Evolutionary conservation across 1,140 invertebrate species (phyloP), one percentile per base, ranked within the genome.

Genomic region (Caenorhabditis tropicalis): DNA sequence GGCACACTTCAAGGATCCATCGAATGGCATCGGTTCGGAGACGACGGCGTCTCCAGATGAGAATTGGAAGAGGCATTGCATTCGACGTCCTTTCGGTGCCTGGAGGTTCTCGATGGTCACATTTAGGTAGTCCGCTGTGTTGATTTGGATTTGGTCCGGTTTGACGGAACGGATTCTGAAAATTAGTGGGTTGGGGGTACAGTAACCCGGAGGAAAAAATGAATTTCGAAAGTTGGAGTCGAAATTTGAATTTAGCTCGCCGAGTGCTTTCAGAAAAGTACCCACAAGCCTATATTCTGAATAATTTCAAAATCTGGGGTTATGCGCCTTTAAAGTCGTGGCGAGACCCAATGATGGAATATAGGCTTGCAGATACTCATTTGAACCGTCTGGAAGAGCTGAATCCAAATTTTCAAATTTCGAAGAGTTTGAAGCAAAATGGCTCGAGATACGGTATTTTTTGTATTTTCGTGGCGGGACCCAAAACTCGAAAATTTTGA

Each of bases 131-230:
- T 89, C 88, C 2, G 88, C 86, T 12, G 87, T 81, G 9, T 90
- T 89, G 53, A 90, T 91, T 88, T 90, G 89, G n/a, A 90, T 87
- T 65, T 91, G 88, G 16, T 84, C 79, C 16, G 89, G 89, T 21
- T 88, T 87, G 1, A 90, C 87, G 1, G 89, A 89, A n/a, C 80
- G 81, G 79, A 90, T 91, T 27, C 87, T 90, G 70, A 15, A 89
- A 80, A n/a, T n/a, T n/a, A n/a, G n/a, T n/a, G n/a, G n/a, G n/a
- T n/a, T n/a, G n/a, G n/a, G n/a, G n/a, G n/a, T n/a, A n/a, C n/a
- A n/a, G n/a, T n/a, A n/a, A n/a, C n/a, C n/a, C n/a, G n/a, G n/a
- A n/a, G n/a, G n/a, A 48, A 86, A 60, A 53, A 82, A 53, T 65
- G 19, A 16, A 33, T 36, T 51, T 51, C 48, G 48, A 36, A 87